Base-by-base conservation (phyloP, 2,113 vertebrate genomes). In the Okapia johnstoni region DNA sequence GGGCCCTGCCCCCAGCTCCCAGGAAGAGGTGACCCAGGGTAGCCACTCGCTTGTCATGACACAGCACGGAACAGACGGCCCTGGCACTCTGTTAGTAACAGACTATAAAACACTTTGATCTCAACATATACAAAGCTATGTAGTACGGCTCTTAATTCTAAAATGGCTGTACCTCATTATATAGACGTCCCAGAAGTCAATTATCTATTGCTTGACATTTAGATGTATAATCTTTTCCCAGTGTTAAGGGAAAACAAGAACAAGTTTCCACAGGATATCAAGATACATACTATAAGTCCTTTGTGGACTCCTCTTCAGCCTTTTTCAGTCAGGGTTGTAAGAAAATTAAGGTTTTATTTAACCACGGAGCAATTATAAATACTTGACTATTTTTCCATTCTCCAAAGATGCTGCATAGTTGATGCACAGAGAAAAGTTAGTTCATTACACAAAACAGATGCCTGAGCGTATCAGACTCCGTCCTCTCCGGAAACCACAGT, bases 141-240 rank as follows among this genome's bases (percentile, higher is more conserved):
- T 0, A n/a, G 54, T 5, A 21, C 0, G 48, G 15, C 40, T 43
- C 9, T 17, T 30, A 15, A 30, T 28, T 66, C 52, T 17, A 81
- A n/a, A 7, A 16, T 1, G 50, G 85, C 25, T 26, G 21, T 30
- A 28, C 2, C 52, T 87, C 79, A 28, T 33, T 40, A 23, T 2
- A 50, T 0, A 88, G 5, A 17, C 1, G 14, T 1, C 14, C 43
- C 11, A 3, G 3, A 10, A 19, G 14, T 55, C 25, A 12, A 4
- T 6, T 28, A 4, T 43, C 58, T 43, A 1, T 0, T 26, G 7
- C 9, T 0, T 36, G 43, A 60, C 30, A 43, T 40, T 19, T 3
- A 21, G 19, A 28, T 5, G 9, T 7, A 40, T 26, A 4, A n/a
- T 54, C 85, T 58, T 60, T n/a, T 48, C n/a, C 85, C 7, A 48